Percentiles rank a stretch among this genome's conserved stretches.
phyloP scores from a whole-genome alignment of 30 jellyfish, hydroid and myxozoan genomes.

The Rhopilema esculentum region DNA sequence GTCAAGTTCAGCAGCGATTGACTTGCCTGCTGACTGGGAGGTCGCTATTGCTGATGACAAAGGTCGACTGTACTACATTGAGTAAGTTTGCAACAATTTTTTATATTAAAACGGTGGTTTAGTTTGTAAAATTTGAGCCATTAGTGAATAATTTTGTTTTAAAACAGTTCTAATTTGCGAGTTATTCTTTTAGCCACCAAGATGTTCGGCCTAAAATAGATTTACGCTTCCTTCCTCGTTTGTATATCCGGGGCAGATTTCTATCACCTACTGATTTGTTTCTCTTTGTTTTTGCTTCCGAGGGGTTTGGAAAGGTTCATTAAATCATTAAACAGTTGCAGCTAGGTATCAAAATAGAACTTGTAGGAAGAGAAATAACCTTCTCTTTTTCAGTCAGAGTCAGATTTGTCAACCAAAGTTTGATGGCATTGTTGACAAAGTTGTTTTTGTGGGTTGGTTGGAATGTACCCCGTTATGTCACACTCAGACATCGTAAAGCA shows the following conservation, averaged over 20 bases:
- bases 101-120: background rate
- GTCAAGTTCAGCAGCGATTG: conserved; percentile 31
- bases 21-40: conserved; percentile 71
- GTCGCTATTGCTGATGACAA: conserved; percentile 68
- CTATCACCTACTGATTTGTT: background rate
- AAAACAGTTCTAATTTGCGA: background rate
- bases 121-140: background rate
- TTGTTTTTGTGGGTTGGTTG: background rate
- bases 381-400: background rate
- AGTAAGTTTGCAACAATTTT: conserved; percentile 25
- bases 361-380: background rate
- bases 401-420: background rate
- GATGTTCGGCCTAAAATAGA: conserved; percentile 19
- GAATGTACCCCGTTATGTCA: background rate
- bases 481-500: background rate
- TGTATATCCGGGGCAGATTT: background rate
- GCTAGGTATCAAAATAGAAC: too few species aligned
- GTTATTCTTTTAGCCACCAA: background rate
- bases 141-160: background rate
- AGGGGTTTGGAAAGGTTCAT: too few species aligned
- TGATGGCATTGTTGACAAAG: background rate
- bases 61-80: conserved; percentile 64
- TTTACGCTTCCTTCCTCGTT: conserved; percentile 66
- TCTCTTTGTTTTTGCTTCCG: too few species aligned
- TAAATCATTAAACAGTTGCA: too few species aligned